Evolutionary conservation across 2,113 vertebrate species (phyloP), one percentile per base, ranked within the genome.

Genomic region (Anser cygnoides): DNA sequence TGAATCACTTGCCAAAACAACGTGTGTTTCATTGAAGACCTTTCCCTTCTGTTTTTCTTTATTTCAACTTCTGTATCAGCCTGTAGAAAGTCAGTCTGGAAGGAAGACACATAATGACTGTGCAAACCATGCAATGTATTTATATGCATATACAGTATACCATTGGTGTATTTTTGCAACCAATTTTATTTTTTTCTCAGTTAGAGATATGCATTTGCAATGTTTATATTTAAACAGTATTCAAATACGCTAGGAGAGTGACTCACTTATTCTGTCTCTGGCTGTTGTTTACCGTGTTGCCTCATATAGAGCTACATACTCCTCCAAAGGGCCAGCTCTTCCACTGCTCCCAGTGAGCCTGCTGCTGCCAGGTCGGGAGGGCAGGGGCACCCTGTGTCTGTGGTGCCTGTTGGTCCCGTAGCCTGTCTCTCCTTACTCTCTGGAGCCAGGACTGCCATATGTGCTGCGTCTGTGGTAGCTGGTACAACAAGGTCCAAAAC

Each of bases 161-260:
- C 74, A 41, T 10, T 9, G 35, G 85, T 89, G 76, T 93, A 93
- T 93, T 95, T 96, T 95, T 89, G 87, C 91, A 96, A 87, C 86
- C 44, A 85, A 12, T 91, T 92, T 92, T 87, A 87, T 49, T 77
- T 94, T 96, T 96, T 87, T 94, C 80, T 92, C 70, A 77, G 79
- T 93, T 73, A 88, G 85, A 95, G 78, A 93, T 73, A 84, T 5
- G 91, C 39, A 72, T 91, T 92, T 95, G 19, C 74, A 89, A 84
- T 90, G 79, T 95, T 96, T 96, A 87, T 94, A 95, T 93, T 92
- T 95, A 96, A 96, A 89, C 68, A 94, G 57, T 70, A 94, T 94
- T 91, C 93, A 91, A 80, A 91, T 55, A 77, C 8, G 43, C 57
- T 94, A 62, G 72, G 65, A 84, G 77, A 89, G 31, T 85, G 81